Evolutionary conservation across 1,140 invertebrate species (phyloP).

Genomic region (Akabosia matsudoensis): DNA sequence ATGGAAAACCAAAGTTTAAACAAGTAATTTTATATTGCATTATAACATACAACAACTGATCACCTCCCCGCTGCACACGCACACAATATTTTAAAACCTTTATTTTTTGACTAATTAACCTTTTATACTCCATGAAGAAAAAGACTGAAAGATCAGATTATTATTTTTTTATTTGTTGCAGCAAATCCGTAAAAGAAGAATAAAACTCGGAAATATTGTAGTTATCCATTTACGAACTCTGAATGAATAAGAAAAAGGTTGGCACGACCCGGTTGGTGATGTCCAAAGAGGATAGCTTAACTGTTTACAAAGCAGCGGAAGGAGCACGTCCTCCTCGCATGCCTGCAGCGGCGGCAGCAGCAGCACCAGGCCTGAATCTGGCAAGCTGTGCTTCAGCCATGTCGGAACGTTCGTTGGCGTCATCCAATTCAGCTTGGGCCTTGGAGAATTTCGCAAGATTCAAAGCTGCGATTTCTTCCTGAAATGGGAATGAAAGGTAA

Average conservation of each 20-base stretch:
- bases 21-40: not conserved
- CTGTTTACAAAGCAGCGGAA: not conserved
- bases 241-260: not conserved
- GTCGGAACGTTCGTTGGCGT: not conserved
- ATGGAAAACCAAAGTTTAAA: too few species aligned
- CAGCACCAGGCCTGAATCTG: conserved; percentile 1
- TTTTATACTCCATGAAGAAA: not conserved
- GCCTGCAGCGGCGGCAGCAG: not conserved
- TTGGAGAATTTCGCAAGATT: conserved; percentile 22
- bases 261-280: not conserved
- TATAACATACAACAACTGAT: not conserved
- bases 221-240: not conserved
- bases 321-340: not conserved
- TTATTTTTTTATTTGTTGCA: not conserved
- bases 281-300: not conserved
- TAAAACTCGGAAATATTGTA: not conserved
- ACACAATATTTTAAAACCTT: not conserved
- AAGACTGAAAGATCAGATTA: not conserved
- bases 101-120: not conserved
- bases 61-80: not conserved
- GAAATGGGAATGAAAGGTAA: conserved; percentile 40
- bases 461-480: conserved; percentile 94
- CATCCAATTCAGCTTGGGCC: conserved; percentile 20
- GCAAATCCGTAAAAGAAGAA: conserved; percentile 4
- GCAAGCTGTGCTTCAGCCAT: conserved; percentile 5